phyloP scores from a whole-genome alignment of 2,797 vertebrate genomes.

The Bovichtus diacanthus region DNA sequence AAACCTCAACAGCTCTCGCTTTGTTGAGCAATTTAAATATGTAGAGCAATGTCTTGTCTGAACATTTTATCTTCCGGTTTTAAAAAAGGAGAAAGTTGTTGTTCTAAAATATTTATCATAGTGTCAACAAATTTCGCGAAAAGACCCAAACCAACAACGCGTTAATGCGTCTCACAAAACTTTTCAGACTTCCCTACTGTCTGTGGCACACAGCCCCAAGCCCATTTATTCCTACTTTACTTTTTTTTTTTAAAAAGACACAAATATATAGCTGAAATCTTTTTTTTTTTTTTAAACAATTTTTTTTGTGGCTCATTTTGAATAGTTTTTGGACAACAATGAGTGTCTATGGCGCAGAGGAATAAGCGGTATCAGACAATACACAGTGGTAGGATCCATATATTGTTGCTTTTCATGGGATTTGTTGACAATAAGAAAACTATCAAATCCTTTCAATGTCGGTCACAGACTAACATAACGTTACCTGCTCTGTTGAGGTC shows the following conservation, averaged over 20 bases:
- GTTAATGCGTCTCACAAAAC: not conserved
- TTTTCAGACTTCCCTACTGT: not conserved
- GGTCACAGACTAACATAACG: fast-evolving
- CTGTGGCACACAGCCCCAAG: not conserved
- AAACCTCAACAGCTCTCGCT: slow-evolving; percentile 3
- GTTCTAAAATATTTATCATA: not conserved
- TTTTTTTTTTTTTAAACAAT: too few species aligned
- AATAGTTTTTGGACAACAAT: not conserved
- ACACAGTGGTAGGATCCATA: not conserved
- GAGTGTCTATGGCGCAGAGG: not conserved
- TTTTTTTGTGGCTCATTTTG: slow-evolving; percentile 3
- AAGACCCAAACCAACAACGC: not conserved
- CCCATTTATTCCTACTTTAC: too few species aligned
- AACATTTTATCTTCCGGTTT: not conserved
- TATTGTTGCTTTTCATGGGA: not conserved
- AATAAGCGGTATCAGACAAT: not conserved
- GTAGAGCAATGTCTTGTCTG: not conserved
- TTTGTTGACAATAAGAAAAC: not conserved
- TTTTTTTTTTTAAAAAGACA: not conserved
- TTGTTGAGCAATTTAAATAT: slow-evolving; percentile 14
- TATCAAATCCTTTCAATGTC: not conserved
- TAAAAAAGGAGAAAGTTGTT: not conserved
- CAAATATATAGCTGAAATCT: not conserved
- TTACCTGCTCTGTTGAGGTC: slow-evolving; percentile 93
- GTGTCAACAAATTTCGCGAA: not conserved